These are phyloP conservation scores for Synchiropus splendidus DNA, from an alignment of 2,113 vertebrate genomes.

Conservation along the genomic window DNA sequence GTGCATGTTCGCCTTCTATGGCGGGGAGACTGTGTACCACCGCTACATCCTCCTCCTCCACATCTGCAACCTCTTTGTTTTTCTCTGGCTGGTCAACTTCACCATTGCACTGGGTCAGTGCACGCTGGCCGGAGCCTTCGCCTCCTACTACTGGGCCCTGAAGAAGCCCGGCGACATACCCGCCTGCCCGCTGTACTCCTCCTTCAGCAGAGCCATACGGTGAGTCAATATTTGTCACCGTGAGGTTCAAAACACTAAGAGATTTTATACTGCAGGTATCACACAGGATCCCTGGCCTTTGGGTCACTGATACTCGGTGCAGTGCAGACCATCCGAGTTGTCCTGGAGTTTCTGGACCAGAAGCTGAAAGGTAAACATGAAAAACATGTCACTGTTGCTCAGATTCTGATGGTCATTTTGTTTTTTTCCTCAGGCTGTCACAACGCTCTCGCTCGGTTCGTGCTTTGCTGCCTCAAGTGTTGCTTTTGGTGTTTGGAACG, in stretches of 20 bases:
- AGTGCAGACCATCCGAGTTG: slow-evolving; percentile 77
- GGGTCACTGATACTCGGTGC: slow-evolving; percentile 85
- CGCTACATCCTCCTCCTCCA: slow-evolving; percentile 81
- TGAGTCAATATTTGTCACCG: slow-evolving; percentile 43
- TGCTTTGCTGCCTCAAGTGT: slow-evolving; percentile 86
- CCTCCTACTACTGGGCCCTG: slow-evolving; percentile 92
- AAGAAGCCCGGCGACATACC: slow-evolving; percentile 87
- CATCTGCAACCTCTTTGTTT: slow-evolving; percentile 81
- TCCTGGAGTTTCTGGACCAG: slow-evolving; percentile 83
- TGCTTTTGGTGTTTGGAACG: slow-evolving; percentile 97
- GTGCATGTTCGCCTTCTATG: slow-evolving; percentile 89
- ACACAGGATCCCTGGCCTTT: slow-evolving; percentile 91
- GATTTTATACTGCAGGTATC: no score
- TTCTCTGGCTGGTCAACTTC: slow-evolving; percentile 95
- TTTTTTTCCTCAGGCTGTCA: slow-evolving; percentile 66
- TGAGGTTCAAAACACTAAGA: no score
- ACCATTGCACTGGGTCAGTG: slow-evolving; percentile 87
- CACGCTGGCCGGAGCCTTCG: slow-evolving; percentile 90
- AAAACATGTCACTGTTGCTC: background rate
- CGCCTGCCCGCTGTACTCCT: slow-evolving; percentile 75
- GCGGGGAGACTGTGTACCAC: slow-evolving; percentile 80
- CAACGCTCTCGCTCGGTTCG: slow-evolving; percentile 71
- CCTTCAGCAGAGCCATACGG: slow-evolving; percentile 87
- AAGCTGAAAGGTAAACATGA: slow-evolving; percentile 75
- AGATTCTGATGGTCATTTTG: background rate